Evolutionary conservation across 2,888 invertebrate species (phyloP), one percentile per base, ranked within the genome.

Genomic region (Latrodectus hesperus): DNA sequence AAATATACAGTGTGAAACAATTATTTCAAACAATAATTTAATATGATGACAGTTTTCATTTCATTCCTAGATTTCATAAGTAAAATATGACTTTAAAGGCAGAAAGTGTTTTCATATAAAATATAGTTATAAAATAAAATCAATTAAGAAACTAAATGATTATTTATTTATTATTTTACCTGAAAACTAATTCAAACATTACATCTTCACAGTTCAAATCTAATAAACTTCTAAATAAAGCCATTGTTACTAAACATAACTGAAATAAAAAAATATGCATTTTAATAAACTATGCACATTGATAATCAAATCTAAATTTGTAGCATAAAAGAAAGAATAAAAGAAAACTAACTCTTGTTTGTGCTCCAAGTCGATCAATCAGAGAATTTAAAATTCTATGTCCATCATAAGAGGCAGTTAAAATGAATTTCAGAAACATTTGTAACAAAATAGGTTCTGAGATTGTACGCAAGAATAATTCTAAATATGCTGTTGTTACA

Each of bases 181-280:
- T 93, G 91, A 97, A 95, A 73, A 98, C 94, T 75, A 99, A 93
- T 91, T 98, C 97, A 90, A 98, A 93, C 96, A 99, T 97, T 72
- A 99, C 95, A 92, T 99, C 99, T 93, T 99, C 99, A 93, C 98
- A 98, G 92, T 98, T 96, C 89, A 99, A 93, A 91, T 96, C 96
- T 78, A 99, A 94, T 88, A 99, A 93, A 0, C 98, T 97, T 92
- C 97, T 96, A 92, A 99, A 96, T 14, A 99, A 93, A 0, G 97
- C 95, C 90, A 99, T 93, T 0, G 98, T 96, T 12, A 98, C 97
- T 91, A 98, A 94, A 89, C 97, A 96, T 74, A 94, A 90, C 93
- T 93, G 90, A 70, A 89, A 83, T 22, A 60, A 17, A 55, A 38
- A 17, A 74, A 10, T 72, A 51, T 12, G 38, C 26, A n/a, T 49